These are phyloP conservation scores for Semicossyphus pulcher DNA, from an alignment of 2,113 vertebrate genomes.

Conservation along the genomic window DNA sequence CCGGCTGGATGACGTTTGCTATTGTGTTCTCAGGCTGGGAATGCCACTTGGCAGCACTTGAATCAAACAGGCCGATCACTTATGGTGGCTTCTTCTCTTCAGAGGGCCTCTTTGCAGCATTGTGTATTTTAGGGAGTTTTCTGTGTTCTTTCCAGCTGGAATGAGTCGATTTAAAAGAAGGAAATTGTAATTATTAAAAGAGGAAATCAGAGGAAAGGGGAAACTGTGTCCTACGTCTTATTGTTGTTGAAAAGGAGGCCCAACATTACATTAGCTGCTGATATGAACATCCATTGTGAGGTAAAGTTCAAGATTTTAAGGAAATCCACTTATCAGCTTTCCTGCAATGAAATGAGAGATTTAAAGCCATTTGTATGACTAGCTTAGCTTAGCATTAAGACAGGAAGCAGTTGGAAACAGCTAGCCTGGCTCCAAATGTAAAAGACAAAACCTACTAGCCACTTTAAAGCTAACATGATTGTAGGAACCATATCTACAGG, in stretches of 20 bases:
- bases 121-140: constrained; percentile 12
- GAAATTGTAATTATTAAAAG: constrained; percentile 11
- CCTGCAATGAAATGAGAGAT: too few species aligned
- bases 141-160: neutral
- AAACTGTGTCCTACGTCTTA: too few species aligned
- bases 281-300: too few species aligned
- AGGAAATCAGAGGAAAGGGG: constrained; percentile 8
- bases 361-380: too few species aligned
- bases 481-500: too few species aligned
- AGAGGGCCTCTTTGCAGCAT: neutral
- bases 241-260: neutral
- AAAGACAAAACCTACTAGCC: too few species aligned
- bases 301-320: too few species aligned
- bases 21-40: neutral
- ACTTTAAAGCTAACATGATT: too few species aligned
- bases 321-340: too few species aligned
- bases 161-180: neutral
- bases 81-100: neutral
- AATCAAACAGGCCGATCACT: neutral
- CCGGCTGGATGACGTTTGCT: neutral
- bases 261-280: neutral
- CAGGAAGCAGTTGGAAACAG: too few species aligned
- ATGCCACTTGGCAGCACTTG: neutral
- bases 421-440: too few species aligned
- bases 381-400: too few species aligned